Conservation (phyloP, 2,113 vertebrate genomes). For the Anguilla rostrata region DNA sequence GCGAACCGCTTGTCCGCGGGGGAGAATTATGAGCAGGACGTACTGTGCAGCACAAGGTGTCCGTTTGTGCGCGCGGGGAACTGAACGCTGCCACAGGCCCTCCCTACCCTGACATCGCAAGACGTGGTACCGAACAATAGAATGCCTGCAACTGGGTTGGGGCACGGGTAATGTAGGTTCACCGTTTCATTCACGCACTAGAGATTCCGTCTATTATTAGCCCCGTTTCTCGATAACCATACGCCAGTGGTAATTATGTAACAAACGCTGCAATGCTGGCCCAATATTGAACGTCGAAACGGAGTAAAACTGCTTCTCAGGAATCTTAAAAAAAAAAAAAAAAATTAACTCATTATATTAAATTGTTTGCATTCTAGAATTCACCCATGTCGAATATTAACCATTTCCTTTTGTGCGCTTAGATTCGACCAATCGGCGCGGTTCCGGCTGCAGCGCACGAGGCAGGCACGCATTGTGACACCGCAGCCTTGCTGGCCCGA, state of each 20-base stretch:
- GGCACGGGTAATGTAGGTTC: conserved; percentile 49
- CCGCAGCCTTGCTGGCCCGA: background rate
- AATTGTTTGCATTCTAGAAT: background rate
- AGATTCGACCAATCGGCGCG: background rate
- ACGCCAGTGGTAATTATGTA: background rate
- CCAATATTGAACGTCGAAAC: background rate
- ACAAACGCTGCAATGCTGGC: background rate
- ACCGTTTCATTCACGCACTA: background rate
- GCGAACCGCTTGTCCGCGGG: background rate
- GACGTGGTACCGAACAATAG: conserved; percentile 59
- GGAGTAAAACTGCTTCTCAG: background rate
- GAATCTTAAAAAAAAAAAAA: too few species aligned
- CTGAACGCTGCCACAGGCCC: conserved; percentile 44
- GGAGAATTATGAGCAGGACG: background rate
- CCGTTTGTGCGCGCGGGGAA: conserved; percentile 21
- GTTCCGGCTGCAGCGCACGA: background rate
- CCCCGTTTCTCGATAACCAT: background rate
- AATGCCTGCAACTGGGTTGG: conserved; percentile 63
- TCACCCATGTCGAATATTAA: background rate
- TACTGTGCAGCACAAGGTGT: background rate
- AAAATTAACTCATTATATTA: too few species aligned
- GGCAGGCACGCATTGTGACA: background rate
- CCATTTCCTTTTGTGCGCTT: background rate
- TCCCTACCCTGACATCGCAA: conserved; percentile 35
- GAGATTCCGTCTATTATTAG: background rate